Evolutionary conservation across 2,888 invertebrate genomes (phyloP).

Genomic region (Spialia ferax): DNA sequence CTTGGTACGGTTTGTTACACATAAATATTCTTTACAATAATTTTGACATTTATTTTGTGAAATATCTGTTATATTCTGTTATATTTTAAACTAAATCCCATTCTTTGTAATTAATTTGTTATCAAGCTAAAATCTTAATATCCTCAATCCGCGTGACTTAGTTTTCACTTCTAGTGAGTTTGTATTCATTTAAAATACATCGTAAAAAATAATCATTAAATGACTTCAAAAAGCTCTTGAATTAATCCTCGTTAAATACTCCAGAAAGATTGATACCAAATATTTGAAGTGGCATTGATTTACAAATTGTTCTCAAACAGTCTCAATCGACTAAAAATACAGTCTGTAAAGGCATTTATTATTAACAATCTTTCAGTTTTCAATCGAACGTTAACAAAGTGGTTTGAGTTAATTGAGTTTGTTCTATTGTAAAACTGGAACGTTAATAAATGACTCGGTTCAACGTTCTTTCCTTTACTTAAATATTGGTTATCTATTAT

Average conservation of each 20-base stretch:
- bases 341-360: conserved; percentile 18
- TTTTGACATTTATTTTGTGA: no score
- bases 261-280: conserved; percentile 7
- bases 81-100: no score
- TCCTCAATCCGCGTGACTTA: no score
- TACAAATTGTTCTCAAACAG: conserved; percentile 11
- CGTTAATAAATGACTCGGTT: conserved; percentile 46
- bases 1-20: no score
- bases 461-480: conserved; percentile 33
- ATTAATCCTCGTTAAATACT: neutral
- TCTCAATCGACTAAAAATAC: conserved; percentile 14
- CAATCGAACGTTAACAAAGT: conserved; percentile 17
- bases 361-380: conserved; percentile 30
- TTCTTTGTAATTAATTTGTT: no score
- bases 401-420: conserved; percentile 28
- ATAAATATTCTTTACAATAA: no score
- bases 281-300: conserved; percentile 18
- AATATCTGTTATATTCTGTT: no score
- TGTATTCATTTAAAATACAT: no score
- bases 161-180: no score
- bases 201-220: no score
- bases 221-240: no score
- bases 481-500: neutral
- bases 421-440: conserved; percentile 40
- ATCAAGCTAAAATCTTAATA: no score